phyloP scores from a whole-genome alignment of 2,888 invertebrate genomes.

The Volucella inanis region DNA sequence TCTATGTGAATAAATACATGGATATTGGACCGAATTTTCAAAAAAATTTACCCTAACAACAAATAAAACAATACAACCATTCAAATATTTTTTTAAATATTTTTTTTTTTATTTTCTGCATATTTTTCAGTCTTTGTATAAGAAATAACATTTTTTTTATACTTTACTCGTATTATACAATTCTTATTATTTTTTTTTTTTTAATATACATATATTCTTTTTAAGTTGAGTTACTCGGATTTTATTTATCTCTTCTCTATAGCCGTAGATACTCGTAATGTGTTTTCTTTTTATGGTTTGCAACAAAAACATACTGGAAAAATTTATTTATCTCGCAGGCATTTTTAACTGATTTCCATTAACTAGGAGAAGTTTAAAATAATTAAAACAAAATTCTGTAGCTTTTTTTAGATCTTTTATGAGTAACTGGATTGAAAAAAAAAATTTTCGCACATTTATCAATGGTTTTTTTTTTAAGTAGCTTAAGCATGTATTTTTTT shows the following conservation, averaged over 20 bases:
- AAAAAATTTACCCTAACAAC: neutral
- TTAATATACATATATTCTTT: conserved; percentile 61
- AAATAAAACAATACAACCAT: conserved; percentile 20
- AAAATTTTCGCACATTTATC: conserved; percentile 1
- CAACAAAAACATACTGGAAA: conserved; percentile 1
- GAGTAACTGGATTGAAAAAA: conserved; percentile 35
- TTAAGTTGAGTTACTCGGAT: conserved; percentile 70
- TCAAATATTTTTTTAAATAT: conserved; percentile 54
- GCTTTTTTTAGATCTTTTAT: conserved; percentile 13
- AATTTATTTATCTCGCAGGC: conserved; percentile 55
- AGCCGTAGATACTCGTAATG: conserved; percentile 36
- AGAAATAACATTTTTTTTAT: conserved; percentile 81
- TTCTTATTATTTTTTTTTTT: conserved; percentile 58
- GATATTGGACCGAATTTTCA: too few relatives aligned
- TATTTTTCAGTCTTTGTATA: conserved; percentile 82
- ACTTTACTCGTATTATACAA: conserved; percentile 60
- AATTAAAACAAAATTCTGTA: conserved; percentile 14
- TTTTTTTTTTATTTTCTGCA: conserved; percentile 78
- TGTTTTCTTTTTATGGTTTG: conserved; percentile 53
- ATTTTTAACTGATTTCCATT: conserved; percentile 37
- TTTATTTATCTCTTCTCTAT: conserved; percentile 67
- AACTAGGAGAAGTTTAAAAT: conserved; percentile 46
- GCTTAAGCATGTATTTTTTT: conserved; percentile 52
- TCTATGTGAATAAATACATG: neutral
- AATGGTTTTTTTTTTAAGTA: conserved; percentile 34